phyloP scores from a whole-genome alignment of 2,797 vertebrate genomes.

The Nyctalus aviator region DNA sequence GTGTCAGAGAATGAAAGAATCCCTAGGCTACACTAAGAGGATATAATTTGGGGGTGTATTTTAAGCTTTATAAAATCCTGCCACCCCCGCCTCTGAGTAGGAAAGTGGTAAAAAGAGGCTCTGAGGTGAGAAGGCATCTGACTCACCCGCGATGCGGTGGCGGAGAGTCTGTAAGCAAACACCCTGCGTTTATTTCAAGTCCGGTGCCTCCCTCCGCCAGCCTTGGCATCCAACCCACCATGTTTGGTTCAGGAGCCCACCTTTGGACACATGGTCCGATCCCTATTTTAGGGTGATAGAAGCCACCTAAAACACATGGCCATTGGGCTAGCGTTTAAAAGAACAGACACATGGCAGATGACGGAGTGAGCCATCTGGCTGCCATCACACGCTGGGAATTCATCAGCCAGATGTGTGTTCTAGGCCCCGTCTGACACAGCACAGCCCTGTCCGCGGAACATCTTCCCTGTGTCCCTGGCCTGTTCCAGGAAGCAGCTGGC shows the following conservation, averaged over 20 bases:
- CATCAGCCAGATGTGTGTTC: neutral
- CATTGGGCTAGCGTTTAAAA: conserved; percentile 49
- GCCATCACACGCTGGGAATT: neutral
- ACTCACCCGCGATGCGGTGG: conserved; percentile 61
- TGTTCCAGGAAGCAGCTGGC: conserved; percentile 65
- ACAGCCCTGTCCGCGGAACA: neutral
- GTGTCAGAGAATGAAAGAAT: conserved; percentile 48
- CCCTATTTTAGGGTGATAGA: conserved; percentile 64
- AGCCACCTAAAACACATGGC: conserved; percentile 23
- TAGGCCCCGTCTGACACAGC: neutral
- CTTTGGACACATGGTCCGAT: conserved; percentile 27
- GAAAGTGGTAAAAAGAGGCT: conserved; percentile 74
- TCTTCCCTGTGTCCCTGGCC: conserved; percentile 14
- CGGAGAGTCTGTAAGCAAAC: conserved; percentile 75
- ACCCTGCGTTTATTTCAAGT: conserved; percentile 71
- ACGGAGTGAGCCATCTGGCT: neutral
- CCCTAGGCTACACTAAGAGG: neutral
- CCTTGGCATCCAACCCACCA: conserved; percentile 45
- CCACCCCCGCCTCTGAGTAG: conserved; percentile 33
- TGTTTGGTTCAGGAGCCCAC: neutral
- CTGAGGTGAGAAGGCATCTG: conserved; percentile 77
- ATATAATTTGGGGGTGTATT: conserved; percentile 63
- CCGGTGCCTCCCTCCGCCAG: conserved; percentile 31
- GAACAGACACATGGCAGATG: neutral
- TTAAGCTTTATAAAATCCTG: conserved; percentile 67